Conservation (phyloP, 2,797 vertebrate genomes). For the Tachyglossus aculeatus region DNA sequence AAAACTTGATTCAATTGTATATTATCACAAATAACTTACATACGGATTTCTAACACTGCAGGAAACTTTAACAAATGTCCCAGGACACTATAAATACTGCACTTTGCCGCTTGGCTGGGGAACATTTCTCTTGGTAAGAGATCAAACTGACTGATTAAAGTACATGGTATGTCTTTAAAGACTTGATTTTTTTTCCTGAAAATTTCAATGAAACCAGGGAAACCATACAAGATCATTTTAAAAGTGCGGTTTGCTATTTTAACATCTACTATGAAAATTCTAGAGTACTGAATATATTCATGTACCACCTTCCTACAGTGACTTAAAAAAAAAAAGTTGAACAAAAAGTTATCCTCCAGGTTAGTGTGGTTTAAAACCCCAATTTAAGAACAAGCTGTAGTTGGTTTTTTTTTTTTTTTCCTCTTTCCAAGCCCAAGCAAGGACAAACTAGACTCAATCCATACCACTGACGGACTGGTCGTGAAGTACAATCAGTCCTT, state of each 20-base stretch:
- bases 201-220: slow-evolving; percentile 57
- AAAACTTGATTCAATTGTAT: slow-evolving; percentile 56
- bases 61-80: slow-evolving; percentile 59
- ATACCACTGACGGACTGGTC: too few species aligned
- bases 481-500: too few species aligned
- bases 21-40: slow-evolving; percentile 41
- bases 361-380: slow-evolving; percentile 16
- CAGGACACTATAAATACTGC: slow-evolving; percentile 74
- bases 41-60: slow-evolving; percentile 52
- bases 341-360: slow-evolving; percentile 52
- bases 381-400: slow-evolving; percentile 48
- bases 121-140: slow-evolving; percentile 59
- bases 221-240: slow-evolving; percentile 53
- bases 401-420: slow-evolving; percentile 43
- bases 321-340: slow-evolving; percentile 64
- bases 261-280: slow-evolving; percentile 39
- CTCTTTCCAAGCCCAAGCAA: slow-evolving; percentile 59
- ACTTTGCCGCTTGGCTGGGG: slow-evolving; percentile 71
- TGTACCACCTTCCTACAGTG: slow-evolving; percentile 55
- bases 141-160: slow-evolving; percentile 61
- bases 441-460: slow-evolving; percentile 22
- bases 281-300: slow-evolving; percentile 56
- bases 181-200: slow-evolving; percentile 60
- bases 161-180: slow-evolving; percentile 53
- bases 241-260: slow-evolving; percentile 56